Evolutionary conservation across 2,888 invertebrate genomes (phyloP).

Genomic region (Apomyelois bistriatella): DNA sequence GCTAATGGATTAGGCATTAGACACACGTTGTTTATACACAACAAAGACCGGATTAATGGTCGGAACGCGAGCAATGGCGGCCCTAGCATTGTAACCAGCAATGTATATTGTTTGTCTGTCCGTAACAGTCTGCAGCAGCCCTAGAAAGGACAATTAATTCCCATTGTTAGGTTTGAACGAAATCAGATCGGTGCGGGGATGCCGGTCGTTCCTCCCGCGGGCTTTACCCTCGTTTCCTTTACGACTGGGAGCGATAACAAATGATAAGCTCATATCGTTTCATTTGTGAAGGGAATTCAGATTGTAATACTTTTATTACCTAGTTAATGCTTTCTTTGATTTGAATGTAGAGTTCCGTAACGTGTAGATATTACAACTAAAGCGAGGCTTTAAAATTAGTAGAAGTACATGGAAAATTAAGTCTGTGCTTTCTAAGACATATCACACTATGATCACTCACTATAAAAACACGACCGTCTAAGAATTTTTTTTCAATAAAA

Average conservation of each 20-base stretch:
- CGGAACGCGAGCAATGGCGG: neutral
- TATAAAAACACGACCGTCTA: no score
- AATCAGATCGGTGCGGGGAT: neutral
- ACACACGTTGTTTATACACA: neutral
- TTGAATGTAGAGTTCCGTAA: no score
- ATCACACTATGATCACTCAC: no score
- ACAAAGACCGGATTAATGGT: neutral
- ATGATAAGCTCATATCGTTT: neutral
- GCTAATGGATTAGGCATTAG: neutral
- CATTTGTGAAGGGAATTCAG: neutral
- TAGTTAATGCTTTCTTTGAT: no score
- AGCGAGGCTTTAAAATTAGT: no score
- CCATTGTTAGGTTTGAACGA: neutral
- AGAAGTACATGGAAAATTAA: no score
- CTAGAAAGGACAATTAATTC: neutral
- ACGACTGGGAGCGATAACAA: neutral
- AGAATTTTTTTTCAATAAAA: no score
- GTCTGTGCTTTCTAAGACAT: no score
- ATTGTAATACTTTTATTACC: neutral
- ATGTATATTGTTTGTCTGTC: neutral
- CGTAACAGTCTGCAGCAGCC: neutral
- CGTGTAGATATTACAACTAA: no score
- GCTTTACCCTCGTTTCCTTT: constrained; percentile 4
- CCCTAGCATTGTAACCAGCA: neutral
- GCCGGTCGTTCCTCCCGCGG: neutral